Evolutionary conservation across 2,113 vertebrate species (phyloP).

Genomic region (Heterotis niloticus): DNA sequence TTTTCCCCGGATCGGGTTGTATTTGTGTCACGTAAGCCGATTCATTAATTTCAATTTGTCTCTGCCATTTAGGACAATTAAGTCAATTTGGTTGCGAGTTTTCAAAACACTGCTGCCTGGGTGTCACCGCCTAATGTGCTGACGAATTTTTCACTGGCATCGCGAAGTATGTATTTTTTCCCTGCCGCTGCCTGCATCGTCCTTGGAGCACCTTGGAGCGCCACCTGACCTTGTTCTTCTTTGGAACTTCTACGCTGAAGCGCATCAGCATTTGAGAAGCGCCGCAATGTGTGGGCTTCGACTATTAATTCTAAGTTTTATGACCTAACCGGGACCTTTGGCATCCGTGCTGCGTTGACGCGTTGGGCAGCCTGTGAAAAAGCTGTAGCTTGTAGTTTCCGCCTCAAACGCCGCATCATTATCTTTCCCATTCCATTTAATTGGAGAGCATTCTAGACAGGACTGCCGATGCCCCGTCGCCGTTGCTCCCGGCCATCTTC

Average conservation of each 20-base stretch:
- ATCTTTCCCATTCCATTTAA: neutral
- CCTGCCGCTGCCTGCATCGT: too few relatives aligned
- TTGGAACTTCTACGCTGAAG: neutral
- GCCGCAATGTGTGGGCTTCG: neutral
- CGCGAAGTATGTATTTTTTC: neutral
- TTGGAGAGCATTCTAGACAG: neutral
- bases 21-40: neutral
- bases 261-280: neutral
- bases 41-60: neutral
- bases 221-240: constrained; percentile 4
- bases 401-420: neutral
- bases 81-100: constrained; percentile 1
- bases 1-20: neutral
- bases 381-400: too few relatives aligned
- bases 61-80: neutral
- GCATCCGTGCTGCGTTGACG: too few relatives aligned
- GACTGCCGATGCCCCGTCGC: neutral
- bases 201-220: neutral
- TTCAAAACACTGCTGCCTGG: neutral
- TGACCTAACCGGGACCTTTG: neutral
- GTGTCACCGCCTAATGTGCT: neutral
- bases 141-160: constrained; percentile 1
- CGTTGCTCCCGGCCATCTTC: neutral
- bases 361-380: too few relatives aligned
- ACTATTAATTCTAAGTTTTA: neutral